Evolutionary conservation across 2,797 vertebrate species (phyloP).

Genomic region (Etheostoma nigrum): DNA sequence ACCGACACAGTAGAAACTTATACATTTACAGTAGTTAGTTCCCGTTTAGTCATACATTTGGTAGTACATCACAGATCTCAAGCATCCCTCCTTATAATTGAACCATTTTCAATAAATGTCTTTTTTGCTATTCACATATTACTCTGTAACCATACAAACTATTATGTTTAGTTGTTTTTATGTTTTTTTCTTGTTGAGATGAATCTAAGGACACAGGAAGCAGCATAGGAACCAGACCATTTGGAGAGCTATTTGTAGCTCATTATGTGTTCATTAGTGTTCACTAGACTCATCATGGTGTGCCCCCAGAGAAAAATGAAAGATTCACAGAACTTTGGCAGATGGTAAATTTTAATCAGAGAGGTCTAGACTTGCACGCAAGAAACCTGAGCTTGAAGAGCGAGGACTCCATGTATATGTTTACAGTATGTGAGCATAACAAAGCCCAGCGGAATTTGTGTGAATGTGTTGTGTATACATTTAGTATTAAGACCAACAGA

Average conservation of each 20-base stretch:
- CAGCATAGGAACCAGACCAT: conserved; percentile 61
- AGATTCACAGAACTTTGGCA: conserved; percentile 80
- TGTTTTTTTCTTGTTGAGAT: conserved; percentile 34
- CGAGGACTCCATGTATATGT: conserved; percentile 6
- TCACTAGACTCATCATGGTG: conserved; percentile 63
- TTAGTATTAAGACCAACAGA: not conserved
- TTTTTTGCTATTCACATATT: conserved; percentile 1
- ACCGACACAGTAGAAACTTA: not conserved
- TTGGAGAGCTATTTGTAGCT: conserved; percentile 77
- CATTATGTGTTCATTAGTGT: conserved; percentile 79
- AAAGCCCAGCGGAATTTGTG: not conserved
- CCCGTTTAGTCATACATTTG: conserved; percentile 8
- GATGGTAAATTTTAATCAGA: conserved; percentile 78
- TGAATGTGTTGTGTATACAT: not conserved
- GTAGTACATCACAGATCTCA: not conserved
- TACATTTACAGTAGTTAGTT: not conserved
- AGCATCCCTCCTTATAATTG: not conserved
- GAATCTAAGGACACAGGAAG: conserved; percentile 71
- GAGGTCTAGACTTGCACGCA: conserved; percentile 58
- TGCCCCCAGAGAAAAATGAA: conserved; percentile 75
- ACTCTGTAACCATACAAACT: conserved; percentile 14
- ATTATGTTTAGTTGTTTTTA: conserved; percentile 47
- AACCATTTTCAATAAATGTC: not conserved
- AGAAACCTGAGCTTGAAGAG: conserved; percentile 24
- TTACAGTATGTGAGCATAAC: conserved; percentile 5